These are phyloP conservation scores for Malaclemys terrapin DNA, from an alignment of 2,113 vertebrate genomes.

Conservation along the genomic window DNA sequence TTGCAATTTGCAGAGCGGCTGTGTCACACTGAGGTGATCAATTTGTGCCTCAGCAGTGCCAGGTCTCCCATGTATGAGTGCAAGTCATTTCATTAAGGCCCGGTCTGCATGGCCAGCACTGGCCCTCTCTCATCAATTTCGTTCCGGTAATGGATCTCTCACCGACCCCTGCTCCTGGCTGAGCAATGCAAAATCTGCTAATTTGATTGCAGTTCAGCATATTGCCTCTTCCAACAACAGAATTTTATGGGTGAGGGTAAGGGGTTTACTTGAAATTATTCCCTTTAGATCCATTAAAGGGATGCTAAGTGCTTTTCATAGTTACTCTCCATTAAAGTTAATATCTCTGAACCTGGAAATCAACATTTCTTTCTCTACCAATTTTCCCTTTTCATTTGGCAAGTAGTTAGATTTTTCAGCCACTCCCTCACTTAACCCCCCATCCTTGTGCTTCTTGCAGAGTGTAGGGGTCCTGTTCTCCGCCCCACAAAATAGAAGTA, in stretches of 20 bases:
- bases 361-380: background rate
- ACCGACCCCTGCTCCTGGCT: rapidly evolving
- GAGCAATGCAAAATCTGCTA: rapidly evolving
- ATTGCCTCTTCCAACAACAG: background rate
- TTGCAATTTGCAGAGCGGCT: background rate
- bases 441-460: constrained; percentile 59
- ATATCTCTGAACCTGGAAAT: background rate
- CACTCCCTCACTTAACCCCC: constrained; percentile 44
- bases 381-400: constrained; percentile 27
- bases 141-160: background rate
- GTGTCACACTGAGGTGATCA: rapidly evolving
- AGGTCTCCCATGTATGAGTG: background rate
- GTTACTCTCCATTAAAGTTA: background rate
- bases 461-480: background rate
- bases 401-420: constrained; percentile 59
- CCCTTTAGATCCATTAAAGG: background rate
- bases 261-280: background rate
- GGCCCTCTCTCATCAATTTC: background rate
- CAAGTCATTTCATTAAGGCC: rapidly evolving
- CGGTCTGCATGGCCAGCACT: background rate
- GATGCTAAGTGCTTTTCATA: background rate
- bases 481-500: constrained; percentile 11
- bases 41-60: rapidly evolving
- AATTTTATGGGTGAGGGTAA: background rate
- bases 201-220: background rate